A percentile compares a stretch with the other conserved stretches of the same genome.
Conservation (phyloP, 2,797 vertebrate genomes). For the Periophthalmus magnuspinnatus region DNA sequence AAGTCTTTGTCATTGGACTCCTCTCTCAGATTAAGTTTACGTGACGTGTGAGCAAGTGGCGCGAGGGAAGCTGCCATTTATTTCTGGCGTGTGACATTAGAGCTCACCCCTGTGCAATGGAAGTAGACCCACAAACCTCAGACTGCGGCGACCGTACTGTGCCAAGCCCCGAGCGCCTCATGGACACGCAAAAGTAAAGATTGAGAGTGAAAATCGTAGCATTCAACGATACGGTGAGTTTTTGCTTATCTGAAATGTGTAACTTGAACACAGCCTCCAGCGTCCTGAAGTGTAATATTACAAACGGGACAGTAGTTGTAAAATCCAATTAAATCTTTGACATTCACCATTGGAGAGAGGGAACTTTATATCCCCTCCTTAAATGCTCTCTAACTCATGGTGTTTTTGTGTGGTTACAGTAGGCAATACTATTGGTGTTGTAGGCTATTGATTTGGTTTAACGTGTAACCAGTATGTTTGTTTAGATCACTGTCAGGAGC, state of each 20-base stretch:
- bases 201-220: constrained; percentile 16
- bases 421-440: too few relatives aligned
- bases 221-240: constrained; percentile 56
- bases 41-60: constrained; percentile 20
- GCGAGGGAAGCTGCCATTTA: constrained; percentile 65
- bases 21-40: neutral
- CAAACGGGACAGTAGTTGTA: neutral
- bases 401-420: neutral
- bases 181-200: constrained; percentile 1
- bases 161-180: neutral
- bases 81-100: constrained; percentile 84
- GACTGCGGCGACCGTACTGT: constrained; percentile 11
- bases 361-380: neutral
- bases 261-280: neutral
- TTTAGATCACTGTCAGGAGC: constrained; percentile 27
- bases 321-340: neutral
- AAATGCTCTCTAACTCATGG: neutral
- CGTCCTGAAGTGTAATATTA: neutral
- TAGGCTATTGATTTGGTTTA: too few relatives aligned
- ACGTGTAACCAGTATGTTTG: neutral
- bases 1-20: neutral
- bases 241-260: neutral
- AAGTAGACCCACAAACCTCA: constrained; percentile 21
- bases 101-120: constrained; percentile 52
- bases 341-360: neutral